phyloP scores from a whole-genome alignment of 2,797 vertebrate species.

The Myotis planiceps region DNA sequence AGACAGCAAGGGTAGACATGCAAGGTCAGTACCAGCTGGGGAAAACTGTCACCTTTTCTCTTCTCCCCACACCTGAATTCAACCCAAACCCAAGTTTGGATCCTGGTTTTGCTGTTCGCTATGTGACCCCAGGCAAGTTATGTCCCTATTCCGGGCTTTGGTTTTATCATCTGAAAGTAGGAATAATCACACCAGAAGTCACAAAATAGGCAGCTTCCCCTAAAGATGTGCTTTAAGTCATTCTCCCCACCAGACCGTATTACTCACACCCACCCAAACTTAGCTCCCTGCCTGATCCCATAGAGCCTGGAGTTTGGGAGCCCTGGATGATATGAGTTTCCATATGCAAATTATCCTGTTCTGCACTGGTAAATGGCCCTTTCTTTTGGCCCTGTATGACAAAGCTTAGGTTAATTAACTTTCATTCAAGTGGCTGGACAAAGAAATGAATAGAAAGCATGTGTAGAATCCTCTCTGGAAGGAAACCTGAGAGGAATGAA shows the following conservation, averaged over 20 bases:
- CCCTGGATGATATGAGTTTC: background rate
- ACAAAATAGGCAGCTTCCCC: background rate
- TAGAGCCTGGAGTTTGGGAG: background rate
- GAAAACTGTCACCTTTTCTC: background rate
- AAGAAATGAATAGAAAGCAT: background rate
- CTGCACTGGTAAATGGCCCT: background rate
- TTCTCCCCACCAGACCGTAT: background rate
- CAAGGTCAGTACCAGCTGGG: background rate
- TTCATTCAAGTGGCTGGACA: slow-evolving; percentile 40
- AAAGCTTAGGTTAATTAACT: slow-evolving; percentile 64
- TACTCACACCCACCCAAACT: background rate
- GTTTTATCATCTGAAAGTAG: background rate
- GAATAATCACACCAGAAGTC: background rate
- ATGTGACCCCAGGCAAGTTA: background rate
- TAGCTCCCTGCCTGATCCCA: background rate
- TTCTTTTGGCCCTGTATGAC: background rate
- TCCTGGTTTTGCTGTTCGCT: background rate
- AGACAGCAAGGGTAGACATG: background rate
- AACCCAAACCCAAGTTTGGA: background rate
- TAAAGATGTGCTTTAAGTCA: background rate
- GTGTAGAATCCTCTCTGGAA: background rate
- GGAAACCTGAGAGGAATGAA: background rate
- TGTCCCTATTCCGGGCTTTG: background rate
- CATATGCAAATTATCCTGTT: slow-evolving; percentile 33
- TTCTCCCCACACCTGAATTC: background rate